These are phyloP conservation scores for Drosophila hydei DNA, from an alignment of 1,140 invertebrate genomes.

Conservation along the genomic window DNA sequence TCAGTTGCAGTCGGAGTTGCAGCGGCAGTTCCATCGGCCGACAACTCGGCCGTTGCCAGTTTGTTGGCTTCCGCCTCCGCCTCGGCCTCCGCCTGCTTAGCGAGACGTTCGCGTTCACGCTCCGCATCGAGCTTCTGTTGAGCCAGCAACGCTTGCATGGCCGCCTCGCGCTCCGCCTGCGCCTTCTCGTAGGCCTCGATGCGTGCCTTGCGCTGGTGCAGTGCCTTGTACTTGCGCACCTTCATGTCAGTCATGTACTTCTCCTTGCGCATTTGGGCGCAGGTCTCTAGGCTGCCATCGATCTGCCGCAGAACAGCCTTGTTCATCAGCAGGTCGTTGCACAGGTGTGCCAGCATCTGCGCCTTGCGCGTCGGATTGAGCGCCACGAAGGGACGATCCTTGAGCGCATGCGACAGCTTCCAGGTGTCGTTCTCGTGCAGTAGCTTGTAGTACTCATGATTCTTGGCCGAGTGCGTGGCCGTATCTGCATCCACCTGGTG, in stretches of 20 bases:
- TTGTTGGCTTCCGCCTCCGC: constrained; percentile 45
- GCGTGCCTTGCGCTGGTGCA: constrained; percentile 90
- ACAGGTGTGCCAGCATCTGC: constrained; percentile 94
- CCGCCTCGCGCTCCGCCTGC: constrained; percentile 84
- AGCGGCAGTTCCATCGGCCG: constrained; percentile 12
- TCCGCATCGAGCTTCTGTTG: constrained; percentile 75
- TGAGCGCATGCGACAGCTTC: constrained; percentile 88
- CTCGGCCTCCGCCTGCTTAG: constrained; percentile 59
- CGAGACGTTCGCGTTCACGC: constrained; percentile 53
- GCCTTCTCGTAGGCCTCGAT: constrained; percentile 89
- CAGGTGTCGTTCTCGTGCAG: constrained; percentile 91
- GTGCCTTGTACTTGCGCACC: constrained; percentile 91
- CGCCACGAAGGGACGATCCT: constrained; percentile 93
- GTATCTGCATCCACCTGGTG: constrained; percentile 89
- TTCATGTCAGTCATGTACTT: constrained; percentile 94
- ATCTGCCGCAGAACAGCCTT: constrained; percentile 93
- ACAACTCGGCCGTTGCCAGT: constrained; percentile 9
- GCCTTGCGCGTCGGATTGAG: constrained; percentile 94
- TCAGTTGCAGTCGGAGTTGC: not conserved
- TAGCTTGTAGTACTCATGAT: constrained; percentile 90
- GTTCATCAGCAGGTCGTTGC: constrained; percentile 96
- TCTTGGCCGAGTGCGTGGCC: constrained; percentile 87
- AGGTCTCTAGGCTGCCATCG: constrained; percentile 90
- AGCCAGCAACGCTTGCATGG: constrained; percentile 70
- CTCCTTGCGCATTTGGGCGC: constrained; percentile 90